Conservation (phyloP, 2,113 vertebrate species). For the Oncorhynchus masou region DNA sequence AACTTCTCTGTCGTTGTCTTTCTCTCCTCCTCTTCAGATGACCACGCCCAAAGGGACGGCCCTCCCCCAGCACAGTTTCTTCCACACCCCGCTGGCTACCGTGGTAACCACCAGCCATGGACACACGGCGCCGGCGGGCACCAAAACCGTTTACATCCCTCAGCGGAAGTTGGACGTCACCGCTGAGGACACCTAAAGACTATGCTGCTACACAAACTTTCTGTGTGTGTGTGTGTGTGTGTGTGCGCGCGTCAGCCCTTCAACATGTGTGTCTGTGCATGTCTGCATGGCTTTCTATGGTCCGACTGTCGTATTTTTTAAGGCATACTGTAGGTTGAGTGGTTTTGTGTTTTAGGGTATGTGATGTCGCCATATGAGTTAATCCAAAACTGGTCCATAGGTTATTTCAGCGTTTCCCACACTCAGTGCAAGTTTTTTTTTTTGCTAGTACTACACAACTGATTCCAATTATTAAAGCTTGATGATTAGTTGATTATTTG, state of each 20-base stretch:
- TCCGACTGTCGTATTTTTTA: background rate
- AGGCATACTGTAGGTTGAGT: background rate
- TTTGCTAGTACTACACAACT: no score
- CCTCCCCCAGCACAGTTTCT: conserved; percentile 79
- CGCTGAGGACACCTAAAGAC: conserved; percentile 70
- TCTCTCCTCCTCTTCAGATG: conserved; percentile 74
- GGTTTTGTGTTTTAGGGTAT: background rate
- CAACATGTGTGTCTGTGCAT: background rate
- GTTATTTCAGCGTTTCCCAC: no score
- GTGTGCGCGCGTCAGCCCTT: background rate
- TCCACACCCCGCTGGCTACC: conserved; percentile 76
- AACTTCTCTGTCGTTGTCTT: conserved; percentile 13
- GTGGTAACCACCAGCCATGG: conserved; percentile 50
- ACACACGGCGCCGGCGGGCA: conserved; percentile 30
- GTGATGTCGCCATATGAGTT: conserved; percentile 17
- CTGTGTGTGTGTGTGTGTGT: background rate
- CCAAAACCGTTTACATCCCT: conserved; percentile 75
- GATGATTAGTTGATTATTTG: no score
- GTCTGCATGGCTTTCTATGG: background rate
- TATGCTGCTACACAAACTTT: background rate
- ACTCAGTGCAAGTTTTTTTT: background rate
- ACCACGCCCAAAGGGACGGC: conserved; percentile 78
- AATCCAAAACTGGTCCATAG: background rate
- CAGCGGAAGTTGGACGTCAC: conserved; percentile 87
- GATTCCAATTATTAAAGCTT: no score